Conservation (phyloP, 2,888 invertebrate genomes). For the Pheosia tremula region DNA sequence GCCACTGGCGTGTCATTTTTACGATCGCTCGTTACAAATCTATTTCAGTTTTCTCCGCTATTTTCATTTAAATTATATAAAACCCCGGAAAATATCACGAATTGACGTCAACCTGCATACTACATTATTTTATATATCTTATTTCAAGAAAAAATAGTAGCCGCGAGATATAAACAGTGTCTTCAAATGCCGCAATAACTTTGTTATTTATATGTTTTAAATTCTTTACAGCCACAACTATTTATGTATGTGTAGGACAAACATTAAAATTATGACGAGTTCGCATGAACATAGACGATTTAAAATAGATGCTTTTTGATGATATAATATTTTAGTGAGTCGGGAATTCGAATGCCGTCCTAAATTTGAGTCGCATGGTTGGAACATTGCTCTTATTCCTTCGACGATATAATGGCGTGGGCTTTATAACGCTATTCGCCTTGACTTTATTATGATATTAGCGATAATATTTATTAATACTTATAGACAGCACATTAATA, state of each 20-base stretch:
- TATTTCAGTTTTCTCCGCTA: slow-evolving; percentile 34
- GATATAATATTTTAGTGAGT: slow-evolving; percentile 17
- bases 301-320: slow-evolving; percentile 38
- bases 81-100: slow-evolving; percentile 34
- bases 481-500: slow-evolving; percentile 8
- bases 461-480: slow-evolving; percentile 4
- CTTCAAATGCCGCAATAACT: slow-evolving; percentile 57
- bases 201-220: slow-evolving; percentile 62
- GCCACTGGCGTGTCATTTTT: slow-evolving; percentile 26
- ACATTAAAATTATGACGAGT: slow-evolving; percentile 45
- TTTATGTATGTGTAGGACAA: slow-evolving; percentile 42
- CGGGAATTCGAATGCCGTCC: neutral
- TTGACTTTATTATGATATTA: slow-evolving; percentile 10
- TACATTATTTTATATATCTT: slow-evolving; percentile 38
- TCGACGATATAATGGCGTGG: slow-evolving; percentile 3
- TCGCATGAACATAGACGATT: slow-evolving; percentile 23
- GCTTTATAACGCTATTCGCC: slow-evolving; percentile 13
- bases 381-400: neutral
- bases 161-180: slow-evolving; percentile 42
- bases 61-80: slow-evolving; percentile 45
- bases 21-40: slow-evolving; percentile 32
- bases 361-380: neutral
- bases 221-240: slow-evolving; percentile 40
- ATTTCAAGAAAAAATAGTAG: slow-evolving; percentile 43
- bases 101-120: slow-evolving; percentile 52